Conservation (phyloP, 1,140 invertebrate species). For the Latrodectus geometricus region DNA sequence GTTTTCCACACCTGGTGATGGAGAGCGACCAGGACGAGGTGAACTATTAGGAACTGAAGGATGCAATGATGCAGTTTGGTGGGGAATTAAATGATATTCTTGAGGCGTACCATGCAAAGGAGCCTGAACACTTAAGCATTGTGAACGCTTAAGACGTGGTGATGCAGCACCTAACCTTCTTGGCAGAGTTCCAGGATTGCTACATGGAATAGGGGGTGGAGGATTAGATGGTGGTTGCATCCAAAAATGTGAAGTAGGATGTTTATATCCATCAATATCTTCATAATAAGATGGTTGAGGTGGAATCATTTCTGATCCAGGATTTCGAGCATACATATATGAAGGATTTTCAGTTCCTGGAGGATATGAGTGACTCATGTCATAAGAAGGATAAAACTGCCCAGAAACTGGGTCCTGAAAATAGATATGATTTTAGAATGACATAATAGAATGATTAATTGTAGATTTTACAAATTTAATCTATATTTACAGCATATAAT, state of each 20-base stretch:
- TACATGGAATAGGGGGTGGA: neutral
- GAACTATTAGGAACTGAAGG: slow-evolving; percentile 29
- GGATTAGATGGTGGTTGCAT: slow-evolving; percentile 3
- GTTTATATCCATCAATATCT: slow-evolving; percentile 51
- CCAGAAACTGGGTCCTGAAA: slow-evolving; percentile 41
- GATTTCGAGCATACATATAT: slow-evolving; percentile 29
- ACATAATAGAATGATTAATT: too few species aligned
- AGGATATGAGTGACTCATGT: slow-evolving; percentile 57
- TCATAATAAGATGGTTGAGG: slow-evolving; percentile 24
- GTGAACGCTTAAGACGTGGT: slow-evolving; percentile 40
- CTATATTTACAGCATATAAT: too few species aligned
- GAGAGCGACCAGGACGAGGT: slow-evolving; percentile 35
- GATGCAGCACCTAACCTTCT: slow-evolving; percentile 33
- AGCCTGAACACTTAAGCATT: slow-evolving; percentile 54
- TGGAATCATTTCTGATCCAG: neutral
- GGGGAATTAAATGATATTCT: slow-evolving; percentile 49
- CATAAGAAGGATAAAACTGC: slow-evolving; percentile 40
- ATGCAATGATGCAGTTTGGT: neutral
- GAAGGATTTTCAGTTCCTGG: slow-evolving; percentile 31
- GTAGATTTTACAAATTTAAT: too few species aligned
- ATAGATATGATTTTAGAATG: neutral
- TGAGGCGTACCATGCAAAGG: slow-evolving; percentile 49
- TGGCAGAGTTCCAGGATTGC: slow-evolving; percentile 29
- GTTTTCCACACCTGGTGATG: slow-evolving; percentile 30
- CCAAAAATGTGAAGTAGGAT: slow-evolving; percentile 20